phyloP scores from a whole-genome alignment of 2,797 vertebrate species.

The Sardinella longiceps region DNA sequence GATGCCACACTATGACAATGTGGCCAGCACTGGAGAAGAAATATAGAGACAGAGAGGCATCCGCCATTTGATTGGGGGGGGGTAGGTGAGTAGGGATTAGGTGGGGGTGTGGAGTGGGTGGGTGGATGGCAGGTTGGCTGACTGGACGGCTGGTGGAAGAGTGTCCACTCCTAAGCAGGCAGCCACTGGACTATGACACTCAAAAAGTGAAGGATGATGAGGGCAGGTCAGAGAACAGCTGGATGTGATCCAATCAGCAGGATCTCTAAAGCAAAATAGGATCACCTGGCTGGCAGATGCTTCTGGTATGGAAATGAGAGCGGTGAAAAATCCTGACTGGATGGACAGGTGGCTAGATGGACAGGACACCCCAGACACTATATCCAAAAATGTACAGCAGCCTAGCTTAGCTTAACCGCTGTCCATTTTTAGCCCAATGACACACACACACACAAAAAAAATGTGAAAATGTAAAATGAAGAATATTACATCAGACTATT shows the following conservation, averaged over 20 bases:
- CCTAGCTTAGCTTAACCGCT: no score
- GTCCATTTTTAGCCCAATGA: no score
- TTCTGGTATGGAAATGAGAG: slow-evolving; percentile 13
- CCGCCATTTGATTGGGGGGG: background rate
- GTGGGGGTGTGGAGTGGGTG: background rate
- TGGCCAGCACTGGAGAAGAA: background rate
- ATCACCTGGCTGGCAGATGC: slow-evolving; percentile 5
- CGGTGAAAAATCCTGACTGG: background rate
- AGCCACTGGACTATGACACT: slow-evolving; percentile 13
- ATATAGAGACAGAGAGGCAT: background rate
- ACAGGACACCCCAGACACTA: background rate
- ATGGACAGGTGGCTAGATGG: background rate
- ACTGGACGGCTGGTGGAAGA: background rate
- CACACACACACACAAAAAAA: no score
- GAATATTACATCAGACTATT: background rate
- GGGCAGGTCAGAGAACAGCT: slow-evolving; percentile 10
- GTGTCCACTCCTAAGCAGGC: background rate
- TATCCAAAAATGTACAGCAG: background rate
- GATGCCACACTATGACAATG: background rate
- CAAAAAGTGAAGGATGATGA: background rate
- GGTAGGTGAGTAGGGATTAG: background rate
- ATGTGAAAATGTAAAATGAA: background rate
- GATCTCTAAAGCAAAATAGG: slow-evolving; percentile 14
- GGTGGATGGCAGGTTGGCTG: background rate
- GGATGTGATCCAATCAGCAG: slow-evolving; percentile 8